Evolutionary conservation across 2,797 vertebrate genomes (phyloP), one percentile per base, ranked within the genome.

Genomic region (Crocidura indochinensis): DNA sequence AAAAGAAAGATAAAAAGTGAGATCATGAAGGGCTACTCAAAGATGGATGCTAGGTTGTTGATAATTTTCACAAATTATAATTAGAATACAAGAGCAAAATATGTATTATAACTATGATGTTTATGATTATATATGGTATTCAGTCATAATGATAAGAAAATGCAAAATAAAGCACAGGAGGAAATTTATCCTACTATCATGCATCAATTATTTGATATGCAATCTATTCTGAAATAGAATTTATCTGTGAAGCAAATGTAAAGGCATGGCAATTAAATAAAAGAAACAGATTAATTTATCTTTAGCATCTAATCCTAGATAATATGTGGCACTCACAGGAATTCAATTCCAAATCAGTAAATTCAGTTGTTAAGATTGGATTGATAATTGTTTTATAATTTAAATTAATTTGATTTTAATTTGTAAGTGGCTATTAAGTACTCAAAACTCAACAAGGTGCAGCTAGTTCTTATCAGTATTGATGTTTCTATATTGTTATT

Each of bases 161-260:
- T 65, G 38, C 53, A 69, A n/a, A 60, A 47, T 64, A 31, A 38
- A 56, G 20, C 24, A 29, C 4, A 15, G 64, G 44, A 19, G 38
- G 49, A 62, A 22, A 31, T 79, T 88, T 91, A 67, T 64, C 68
- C n/a, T 69, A 46, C 77, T 8, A 29, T 82, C 19, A 72, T 10
- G 76, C 68, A 69, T 27, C 17, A 17, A 60, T 10, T 75, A 22
- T 64, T 26, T 75, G 14, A 73, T 64, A 60, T 73, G 81, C 83
- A 44, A 10, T 83, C 68, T 74, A 24, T 87, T 94, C 46, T 87
- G 8, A 72, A 47, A 65, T 0, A 24, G 1, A 0, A 19, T 65
- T 83, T 84, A 31, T 60, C 62, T 73, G 49, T 27, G 38, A 95
- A 86, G 83, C 24, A 77, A 62, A 69, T 81, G 75, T 81, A 29